Evolutionary conservation across 2,888 invertebrate species (phyloP).

Genomic region (Drosophila meridionalis): DNA sequence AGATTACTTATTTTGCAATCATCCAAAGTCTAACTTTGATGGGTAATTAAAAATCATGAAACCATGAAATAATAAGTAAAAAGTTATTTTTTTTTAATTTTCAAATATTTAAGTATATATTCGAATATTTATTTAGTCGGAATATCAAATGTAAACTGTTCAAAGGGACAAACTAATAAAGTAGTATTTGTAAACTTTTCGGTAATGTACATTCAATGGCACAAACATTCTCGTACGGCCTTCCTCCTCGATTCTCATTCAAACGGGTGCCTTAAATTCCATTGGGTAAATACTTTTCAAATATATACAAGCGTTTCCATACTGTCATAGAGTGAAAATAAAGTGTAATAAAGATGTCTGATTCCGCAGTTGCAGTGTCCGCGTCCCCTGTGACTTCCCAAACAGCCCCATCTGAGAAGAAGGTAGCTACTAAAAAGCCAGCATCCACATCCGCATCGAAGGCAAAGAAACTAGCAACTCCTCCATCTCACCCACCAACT

Average conservation of each 20-base stretch:
- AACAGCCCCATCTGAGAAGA: conserved; percentile 36
- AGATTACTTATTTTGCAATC: conserved; percentile 1
- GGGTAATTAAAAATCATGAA: background rate
- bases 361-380: conserved; percentile 43
- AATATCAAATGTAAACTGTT: background rate
- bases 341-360: conserved; percentile 36
- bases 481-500: conserved; percentile 49
- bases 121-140: background rate
- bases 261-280: conserved; percentile 22
- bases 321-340: background rate
- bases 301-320: conserved; percentile 1
- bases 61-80: background rate
- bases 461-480: conserved; percentile 26
- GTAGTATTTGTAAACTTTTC: conserved; percentile 8
- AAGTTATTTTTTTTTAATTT: background rate
- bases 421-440: conserved; percentile 40
- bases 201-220: conserved; percentile 11
- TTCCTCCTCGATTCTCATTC: conserved; percentile 39
- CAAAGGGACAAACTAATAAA: conserved; percentile 12
- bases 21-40: conserved; percentile 7
- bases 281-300: background rate
- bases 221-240: conserved; percentile 15
- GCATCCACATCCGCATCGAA: conserved; percentile 25
- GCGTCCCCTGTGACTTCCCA: conserved; percentile 46
- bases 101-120: conserved; percentile 18